phyloP scores from a whole-genome alignment of 2,888 invertebrate genomes.

The Yponomeuta malinellus region DNA sequence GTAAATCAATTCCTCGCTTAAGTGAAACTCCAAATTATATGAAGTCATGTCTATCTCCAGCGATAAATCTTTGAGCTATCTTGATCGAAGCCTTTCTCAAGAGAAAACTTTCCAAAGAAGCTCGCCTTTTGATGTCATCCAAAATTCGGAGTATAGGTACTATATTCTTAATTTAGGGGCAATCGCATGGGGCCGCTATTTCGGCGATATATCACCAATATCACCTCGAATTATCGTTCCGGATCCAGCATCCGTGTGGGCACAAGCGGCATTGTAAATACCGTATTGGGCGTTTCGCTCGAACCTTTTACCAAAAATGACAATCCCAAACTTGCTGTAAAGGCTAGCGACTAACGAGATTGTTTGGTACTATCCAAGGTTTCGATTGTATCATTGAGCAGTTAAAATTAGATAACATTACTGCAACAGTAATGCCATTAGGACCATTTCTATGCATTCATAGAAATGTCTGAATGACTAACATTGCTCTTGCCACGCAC shows the following conservation, averaged over 20 bases:
- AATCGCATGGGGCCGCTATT: background rate
- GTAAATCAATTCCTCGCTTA: background rate
- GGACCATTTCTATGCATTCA: too few species aligned
- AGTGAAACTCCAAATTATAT: background rate
- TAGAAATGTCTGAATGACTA: too few species aligned
- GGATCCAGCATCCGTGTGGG: slow-evolving; percentile 5
- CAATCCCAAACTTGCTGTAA: background rate
- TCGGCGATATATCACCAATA: background rate
- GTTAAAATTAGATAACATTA: background rate
- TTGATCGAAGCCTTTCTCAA: background rate
- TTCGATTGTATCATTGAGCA: background rate
- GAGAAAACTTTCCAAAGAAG: background rate
- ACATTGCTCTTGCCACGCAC: too few species aligned
- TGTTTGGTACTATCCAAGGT: slow-evolving; percentile 8
- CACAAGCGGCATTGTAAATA: slow-evolving; percentile 8
- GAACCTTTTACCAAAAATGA: slow-evolving; percentile 14
- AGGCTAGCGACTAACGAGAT: slow-evolving; percentile 10
- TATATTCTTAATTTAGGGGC: background rate
- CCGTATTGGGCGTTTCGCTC: slow-evolving; percentile 3
- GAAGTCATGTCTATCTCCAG: background rate
- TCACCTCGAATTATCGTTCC: background rate
- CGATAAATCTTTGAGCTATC: background rate
- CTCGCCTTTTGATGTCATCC: background rate
- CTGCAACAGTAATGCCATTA: background rate
- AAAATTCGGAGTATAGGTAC: background rate